Conservation (phyloP, 2,797 vertebrate genomes). For the Acestrorhynchus altus region DNA sequence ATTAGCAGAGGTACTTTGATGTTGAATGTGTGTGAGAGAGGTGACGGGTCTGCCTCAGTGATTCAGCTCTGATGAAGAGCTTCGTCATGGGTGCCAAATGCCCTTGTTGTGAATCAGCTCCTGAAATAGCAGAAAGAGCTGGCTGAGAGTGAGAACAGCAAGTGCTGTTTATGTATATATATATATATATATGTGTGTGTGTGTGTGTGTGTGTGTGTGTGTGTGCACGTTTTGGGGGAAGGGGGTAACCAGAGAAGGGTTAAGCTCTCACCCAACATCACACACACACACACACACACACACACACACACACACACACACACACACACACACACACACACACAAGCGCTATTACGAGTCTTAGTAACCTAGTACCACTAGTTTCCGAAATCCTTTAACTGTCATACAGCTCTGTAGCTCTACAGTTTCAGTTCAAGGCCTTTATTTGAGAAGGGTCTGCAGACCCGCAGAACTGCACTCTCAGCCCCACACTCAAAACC, state of each 20-base stretch:
- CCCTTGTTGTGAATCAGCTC: slow-evolving; percentile 61
- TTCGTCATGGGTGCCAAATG: slow-evolving; percentile 53
- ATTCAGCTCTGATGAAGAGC: slow-evolving; percentile 53
- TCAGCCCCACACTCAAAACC: no score
- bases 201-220: background rate
- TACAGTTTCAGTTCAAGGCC: no score
- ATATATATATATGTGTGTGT: slow-evolving; percentile 8
- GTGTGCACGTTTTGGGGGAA: background rate
- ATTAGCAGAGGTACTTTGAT: slow-evolving; percentile 32
- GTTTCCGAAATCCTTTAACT: background rate
- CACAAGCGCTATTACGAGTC: background rate
- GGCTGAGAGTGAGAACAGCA: slow-evolving; percentile 31
- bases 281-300: slow-evolving; percentile 21
- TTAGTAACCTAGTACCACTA: background rate
- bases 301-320: slow-evolving; percentile 11
- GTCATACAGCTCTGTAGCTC: no score
- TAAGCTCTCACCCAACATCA: slow-evolving; percentile 7
- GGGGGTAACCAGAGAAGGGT: slow-evolving; percentile 15
- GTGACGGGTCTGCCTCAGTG: slow-evolving; percentile 27
- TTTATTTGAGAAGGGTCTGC: no score
- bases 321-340: background rate
- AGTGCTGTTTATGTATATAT: slow-evolving; percentile 43
- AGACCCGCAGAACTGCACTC: no score
- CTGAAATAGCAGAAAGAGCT: slow-evolving; percentile 46
- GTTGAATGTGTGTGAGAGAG: background rate